Evolutionary conservation across 1,140 invertebrate species (phyloP).

Genomic region (Prorops nasuta): DNA sequence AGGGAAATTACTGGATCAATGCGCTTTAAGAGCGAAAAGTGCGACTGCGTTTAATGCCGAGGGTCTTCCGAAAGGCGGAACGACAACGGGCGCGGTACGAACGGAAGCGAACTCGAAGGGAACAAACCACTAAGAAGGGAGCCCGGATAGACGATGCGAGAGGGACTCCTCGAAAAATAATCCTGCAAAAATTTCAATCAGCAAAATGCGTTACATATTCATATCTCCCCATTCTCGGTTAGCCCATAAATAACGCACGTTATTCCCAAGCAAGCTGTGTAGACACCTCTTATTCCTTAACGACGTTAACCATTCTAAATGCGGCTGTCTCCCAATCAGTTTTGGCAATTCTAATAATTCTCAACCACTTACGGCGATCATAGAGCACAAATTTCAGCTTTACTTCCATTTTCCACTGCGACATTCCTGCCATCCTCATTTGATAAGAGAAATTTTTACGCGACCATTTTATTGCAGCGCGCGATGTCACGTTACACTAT

Average conservation of each 20-base stretch:
- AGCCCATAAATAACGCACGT: slow-evolving; percentile 41
- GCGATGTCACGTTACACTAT: no score
- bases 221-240: slow-evolving; percentile 28
- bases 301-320: background rate
- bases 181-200: slow-evolving; percentile 54
- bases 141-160: slow-evolving; percentile 5
- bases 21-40: slow-evolving; percentile 22
- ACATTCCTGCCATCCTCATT: no score
- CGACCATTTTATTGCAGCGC: no score
- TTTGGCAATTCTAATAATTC: background rate
- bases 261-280: background rate
- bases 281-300: background rate
- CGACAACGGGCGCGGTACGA: no score
- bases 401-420: no score
- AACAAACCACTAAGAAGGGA: no score
- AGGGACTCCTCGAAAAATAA: slow-evolving; percentile 30
- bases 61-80: no score
- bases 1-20: slow-evolving; percentile 35
- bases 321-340: background rate
- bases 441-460: no score
- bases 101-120: no score
- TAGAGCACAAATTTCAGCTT: no score
- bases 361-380: no score
- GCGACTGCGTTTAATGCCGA: background rate
- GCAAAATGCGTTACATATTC: slow-evolving; percentile 55